Evolutionary conservation across 1,140 invertebrate species (phyloP).

Genomic region (Diplogasteroides magnus): DNA sequence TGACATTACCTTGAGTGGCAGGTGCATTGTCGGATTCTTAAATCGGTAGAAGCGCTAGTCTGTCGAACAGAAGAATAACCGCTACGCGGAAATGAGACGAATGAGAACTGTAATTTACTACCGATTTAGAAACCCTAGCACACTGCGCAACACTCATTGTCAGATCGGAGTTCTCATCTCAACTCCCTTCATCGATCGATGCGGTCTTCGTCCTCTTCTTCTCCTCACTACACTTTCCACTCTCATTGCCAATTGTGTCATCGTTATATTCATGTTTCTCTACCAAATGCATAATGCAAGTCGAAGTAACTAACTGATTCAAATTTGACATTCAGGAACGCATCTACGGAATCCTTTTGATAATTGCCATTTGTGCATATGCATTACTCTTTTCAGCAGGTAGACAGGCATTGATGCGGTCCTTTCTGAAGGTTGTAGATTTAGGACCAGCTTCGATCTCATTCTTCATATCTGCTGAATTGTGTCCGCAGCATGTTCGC

Average conservation of each 20-base stretch:
- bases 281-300: no score
- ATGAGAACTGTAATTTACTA: no score
- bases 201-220: neutral
- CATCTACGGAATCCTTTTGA: neutral
- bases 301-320: no score
- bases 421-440: neutral
- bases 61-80: no score
- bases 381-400: neutral
- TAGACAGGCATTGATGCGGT: neutral
- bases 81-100: no score
- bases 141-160: no score
- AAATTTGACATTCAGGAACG: neutral
- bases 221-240: neutral
- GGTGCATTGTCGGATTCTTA: no score
- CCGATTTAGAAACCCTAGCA: no score
- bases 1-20: no score
- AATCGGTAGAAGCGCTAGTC: no score
- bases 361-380: neutral
- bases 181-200: neutral
- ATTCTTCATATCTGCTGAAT: neutral
- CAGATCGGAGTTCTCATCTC: neutral
- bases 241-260: neutral
- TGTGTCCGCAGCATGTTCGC: neutral
- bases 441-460: neutral
- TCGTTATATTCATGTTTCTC: neutral